Base-by-base conservation (phyloP, 2,888 invertebrate genomes). In the Podotricha telesiphe region DNA sequence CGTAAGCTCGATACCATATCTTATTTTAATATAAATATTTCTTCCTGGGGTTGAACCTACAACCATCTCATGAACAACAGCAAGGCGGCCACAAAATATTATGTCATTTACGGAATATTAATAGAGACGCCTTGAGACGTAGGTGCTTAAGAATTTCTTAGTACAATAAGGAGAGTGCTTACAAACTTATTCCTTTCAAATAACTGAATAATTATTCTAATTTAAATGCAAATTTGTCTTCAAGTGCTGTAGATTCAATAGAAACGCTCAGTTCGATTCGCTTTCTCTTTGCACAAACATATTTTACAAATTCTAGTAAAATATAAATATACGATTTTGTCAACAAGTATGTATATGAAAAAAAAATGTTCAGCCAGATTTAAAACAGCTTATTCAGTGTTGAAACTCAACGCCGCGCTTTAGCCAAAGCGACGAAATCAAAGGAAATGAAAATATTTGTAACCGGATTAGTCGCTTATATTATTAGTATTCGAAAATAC, bases 121-220 rank as follows among this genome's bases (percentile, higher is more conserved):
- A n/a, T 22, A 58, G 19, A 45, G 55, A 55, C 34, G 55, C 11
- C 34, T 17, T 55, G 20, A 62, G 13, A 6, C 19, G 42, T 28
- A 42, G 48, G 17, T 42, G 40, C 67, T 61, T 61, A 45, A 67
- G 37, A 62, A 47, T 15, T 55, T 19, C 62, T 68, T 55, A 45
- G 17, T 48, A 40, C 42, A 63, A 50, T 63, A 42, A 70, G 67
- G 62, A 56, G 81, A 81, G 81, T 81, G 77, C 82, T 82, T 79
- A 71, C 72, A 78, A 85, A 85, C 82, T 86, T 81, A 83, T 85
- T 87, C 83, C 85, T 79, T 85, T 86, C 83, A 86, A 87, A 88
- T 87, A 88, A 85, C 84, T 80, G 83, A 86, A 86, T 89, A 89
- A 89, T 88, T 85, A 86, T 84, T 82, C 81, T 83, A 82, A 87